These are phyloP conservation scores for Muscina levida DNA, from an alignment of 2,888 invertebrate genomes.

Conservation along the genomic window DNA sequence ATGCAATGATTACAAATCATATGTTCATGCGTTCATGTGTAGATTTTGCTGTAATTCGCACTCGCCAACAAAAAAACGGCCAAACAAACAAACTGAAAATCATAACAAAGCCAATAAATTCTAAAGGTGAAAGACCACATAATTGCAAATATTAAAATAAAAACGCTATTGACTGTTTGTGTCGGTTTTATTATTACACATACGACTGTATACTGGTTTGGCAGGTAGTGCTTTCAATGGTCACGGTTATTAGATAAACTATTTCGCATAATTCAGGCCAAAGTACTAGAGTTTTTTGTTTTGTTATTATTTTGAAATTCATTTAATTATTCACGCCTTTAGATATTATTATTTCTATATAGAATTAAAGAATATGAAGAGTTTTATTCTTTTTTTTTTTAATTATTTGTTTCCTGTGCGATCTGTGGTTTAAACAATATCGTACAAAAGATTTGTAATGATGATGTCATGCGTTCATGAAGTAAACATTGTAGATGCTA, in stretches of 20 bases:
- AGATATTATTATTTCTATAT: background rate
- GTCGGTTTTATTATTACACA: background rate
- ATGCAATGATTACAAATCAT: background rate
- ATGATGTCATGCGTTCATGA: conserved; percentile 37
- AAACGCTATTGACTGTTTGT: conserved; percentile 9
- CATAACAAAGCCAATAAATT: too few species aligned
- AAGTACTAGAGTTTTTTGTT: background rate
- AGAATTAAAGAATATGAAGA: background rate
- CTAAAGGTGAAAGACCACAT: conserved; percentile 25
- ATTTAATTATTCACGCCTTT: conserved; percentile 41
- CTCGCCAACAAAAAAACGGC: too few species aligned
- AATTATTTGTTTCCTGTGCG: background rate
- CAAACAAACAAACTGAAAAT: too few species aligned
- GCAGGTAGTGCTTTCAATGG: background rate
- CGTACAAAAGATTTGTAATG: conserved; percentile 17
- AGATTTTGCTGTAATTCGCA: too few species aligned
- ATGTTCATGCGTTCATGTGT: too few species aligned
- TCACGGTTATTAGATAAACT: too few species aligned
- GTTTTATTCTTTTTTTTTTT: conserved; percentile 12
- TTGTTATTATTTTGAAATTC: conserved; percentile 2
- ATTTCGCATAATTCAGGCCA: too few species aligned
- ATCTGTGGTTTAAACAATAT: too few species aligned
- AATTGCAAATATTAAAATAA: conserved; percentile 25
- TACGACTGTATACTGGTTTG: too few species aligned
- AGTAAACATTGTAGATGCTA: too few species aligned